Evolutionary conservation across 2,113 vertebrate species (phyloP).

Genomic region (Calyptommatus sinebrachiatus): DNA sequence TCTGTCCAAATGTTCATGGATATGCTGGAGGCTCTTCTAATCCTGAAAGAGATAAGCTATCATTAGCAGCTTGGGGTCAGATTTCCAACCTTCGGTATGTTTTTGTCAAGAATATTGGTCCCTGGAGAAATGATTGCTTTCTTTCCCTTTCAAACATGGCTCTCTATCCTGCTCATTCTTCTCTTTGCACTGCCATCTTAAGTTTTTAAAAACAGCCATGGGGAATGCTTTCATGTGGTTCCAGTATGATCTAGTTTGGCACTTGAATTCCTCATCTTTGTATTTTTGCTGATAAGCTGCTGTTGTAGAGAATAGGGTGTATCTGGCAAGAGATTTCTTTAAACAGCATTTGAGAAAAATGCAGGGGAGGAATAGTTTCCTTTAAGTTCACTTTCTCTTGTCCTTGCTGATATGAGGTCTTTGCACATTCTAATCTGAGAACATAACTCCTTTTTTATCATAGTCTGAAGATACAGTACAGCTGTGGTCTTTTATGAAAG

Average conservation of each 20-base stretch:
- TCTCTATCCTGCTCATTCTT: not conserved
- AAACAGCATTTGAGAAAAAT: constrained; percentile 65
- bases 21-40: too few relatives aligned
- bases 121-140: not conserved
- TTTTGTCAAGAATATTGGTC: not conserved
- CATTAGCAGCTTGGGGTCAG: not conserved
- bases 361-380: constrained; percentile 44
- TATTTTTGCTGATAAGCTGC: not conserved
- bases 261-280: not conserved
- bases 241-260: not conserved
- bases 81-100: too few relatives aligned
- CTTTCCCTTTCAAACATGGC: not conserved
- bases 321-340: constrained; percentile 40
- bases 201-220: not conserved
- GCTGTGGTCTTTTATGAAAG: constrained; percentile 48
- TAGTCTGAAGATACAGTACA: constrained; percentile 61
- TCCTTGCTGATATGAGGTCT: constrained; percentile 58
- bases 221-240: not conserved
- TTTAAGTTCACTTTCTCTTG: constrained; percentile 42
- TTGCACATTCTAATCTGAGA: constrained; percentile 51
- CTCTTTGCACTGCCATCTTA: not conserved
- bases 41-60: too few relatives aligned
- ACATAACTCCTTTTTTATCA: constrained; percentile 53
- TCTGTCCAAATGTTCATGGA: too few relatives aligned
- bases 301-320: not conserved